phyloP scores from a whole-genome alignment of 2,888 invertebrate species.

The Stenolophus ochropezus region DNA sequence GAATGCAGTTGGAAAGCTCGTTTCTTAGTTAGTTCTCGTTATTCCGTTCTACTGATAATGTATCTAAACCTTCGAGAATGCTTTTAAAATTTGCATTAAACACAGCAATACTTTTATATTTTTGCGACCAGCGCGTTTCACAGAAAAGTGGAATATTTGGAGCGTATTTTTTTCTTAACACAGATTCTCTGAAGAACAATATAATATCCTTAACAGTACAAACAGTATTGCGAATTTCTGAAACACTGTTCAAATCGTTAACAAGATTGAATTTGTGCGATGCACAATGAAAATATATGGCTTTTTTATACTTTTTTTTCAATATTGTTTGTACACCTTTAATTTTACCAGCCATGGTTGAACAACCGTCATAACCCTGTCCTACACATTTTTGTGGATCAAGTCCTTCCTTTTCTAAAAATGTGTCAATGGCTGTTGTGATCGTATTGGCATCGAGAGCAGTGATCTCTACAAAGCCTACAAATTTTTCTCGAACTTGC shows the following conservation, averaged over 20 bases:
- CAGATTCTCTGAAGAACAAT: slow-evolving; percentile 61
- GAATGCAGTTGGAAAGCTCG: not conserved
- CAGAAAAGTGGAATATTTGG: slow-evolving; percentile 62
- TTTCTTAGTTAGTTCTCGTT: not conserved
- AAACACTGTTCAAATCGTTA: not conserved
- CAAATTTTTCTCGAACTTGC: not conserved
- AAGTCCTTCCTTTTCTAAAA: slow-evolving; percentile 4
- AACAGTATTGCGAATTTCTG: not conserved
- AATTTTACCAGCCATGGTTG: slow-evolving; percentile 63
- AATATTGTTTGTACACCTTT: slow-evolving; percentile 62
- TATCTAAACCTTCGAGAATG: not conserved
- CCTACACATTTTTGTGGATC: slow-evolving; percentile 62
- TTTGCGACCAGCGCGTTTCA: slow-evolving; percentile 62
- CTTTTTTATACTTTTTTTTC: not conserved
- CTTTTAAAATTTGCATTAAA: slow-evolving; percentile 2
- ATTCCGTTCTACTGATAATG: too few relatives aligned
- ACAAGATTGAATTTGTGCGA: slow-evolving; percentile 64
- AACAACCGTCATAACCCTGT: slow-evolving; percentile 64
- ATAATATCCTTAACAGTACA: slow-evolving; percentile 64
- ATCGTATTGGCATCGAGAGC: not conserved
- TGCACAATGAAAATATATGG: slow-evolving; percentile 63
- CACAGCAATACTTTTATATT: slow-evolving; percentile 61
- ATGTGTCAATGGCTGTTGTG: not conserved
- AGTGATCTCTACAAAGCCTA: not conserved
- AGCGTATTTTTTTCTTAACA: slow-evolving; percentile 49